Evolutionary conservation across 1,140 invertebrate species (phyloP), one percentile per base, ranked within the genome.

Genomic region (Neodiprion fabricii): DNA sequence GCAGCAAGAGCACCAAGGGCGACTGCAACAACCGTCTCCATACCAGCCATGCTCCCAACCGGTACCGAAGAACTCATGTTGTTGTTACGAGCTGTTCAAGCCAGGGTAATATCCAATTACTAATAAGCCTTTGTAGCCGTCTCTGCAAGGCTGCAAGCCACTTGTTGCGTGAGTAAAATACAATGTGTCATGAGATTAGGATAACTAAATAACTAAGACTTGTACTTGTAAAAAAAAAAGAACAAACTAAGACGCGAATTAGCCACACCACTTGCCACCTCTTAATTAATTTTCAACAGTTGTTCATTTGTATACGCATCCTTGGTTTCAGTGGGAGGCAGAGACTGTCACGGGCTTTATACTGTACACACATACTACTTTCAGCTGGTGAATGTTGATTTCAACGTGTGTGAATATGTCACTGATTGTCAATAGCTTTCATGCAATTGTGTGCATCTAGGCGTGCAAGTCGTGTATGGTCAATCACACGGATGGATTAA

Each of bases 1-100:
- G 92, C 89, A 70, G 91, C 90, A 47, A 94, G 84, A 23, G 93
- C 90, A 70, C 91, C 91, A 78, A 93, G 89, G 7, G 93, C 92
- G 11, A 93, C 91, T 48, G 91, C 91, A 11, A 93, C 91, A n/a
- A 94, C 89, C 69, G 92, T 90, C 84, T 94, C 93, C 89, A 93
- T 92, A 50, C 88, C 89, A 78, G 82, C 81, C 40, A 80, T 74
- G 75, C 83, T 86, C 71, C 77, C 84, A 72, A 87, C 79, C 21
- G 85, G 84, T 70, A 87, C 77, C 61, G 84, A 78, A 67, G 85
- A 86, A 78, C 84, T 87, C 86, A 86, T 87, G n/a, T 40, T 40
- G 28, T 40, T 67, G 23, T 82, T 28, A n/a, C 48, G 40, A 72
- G 47, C 7, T 70, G 9, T 53, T 48, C 48, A 67, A 14, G 8